Conservation (phyloP, 2,113 vertebrate genomes). For the Haplotaxodon microlepis region DNA sequence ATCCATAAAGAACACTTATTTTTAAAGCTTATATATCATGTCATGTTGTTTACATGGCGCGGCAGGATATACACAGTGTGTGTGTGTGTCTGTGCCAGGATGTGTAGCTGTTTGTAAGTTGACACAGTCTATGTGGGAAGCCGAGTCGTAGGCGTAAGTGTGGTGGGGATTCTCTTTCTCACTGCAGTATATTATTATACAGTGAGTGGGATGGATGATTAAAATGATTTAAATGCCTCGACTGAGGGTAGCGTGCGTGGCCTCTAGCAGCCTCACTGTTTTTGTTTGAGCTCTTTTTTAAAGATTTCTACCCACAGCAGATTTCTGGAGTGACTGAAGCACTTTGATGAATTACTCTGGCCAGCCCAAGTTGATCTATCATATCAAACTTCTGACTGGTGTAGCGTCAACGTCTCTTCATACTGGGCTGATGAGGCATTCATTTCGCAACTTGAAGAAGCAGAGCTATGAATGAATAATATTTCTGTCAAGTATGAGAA, state of each 20-base stretch:
- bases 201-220: slow-evolving; percentile 53
- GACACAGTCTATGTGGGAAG: slow-evolving; percentile 8
- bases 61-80: background rate
- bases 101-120: slow-evolving; percentile 13
- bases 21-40: background rate
- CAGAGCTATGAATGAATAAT: background rate
- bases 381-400: background rate
- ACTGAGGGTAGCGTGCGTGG: slow-evolving; percentile 7
- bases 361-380: background rate
- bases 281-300: slow-evolving; percentile 4
- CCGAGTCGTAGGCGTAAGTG: slow-evolving; percentile 21
- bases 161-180: slow-evolving; percentile 4
- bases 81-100: background rate
- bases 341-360: slow-evolving; percentile 31
- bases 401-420: background rate
- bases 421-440: slow-evolving; percentile 8
- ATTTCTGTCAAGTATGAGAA: background rate
- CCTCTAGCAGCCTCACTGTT: slow-evolving; percentile 6
- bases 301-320: background rate
- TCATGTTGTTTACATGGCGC: background rate
- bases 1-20: background rate
- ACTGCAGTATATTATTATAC: slow-evolving; percentile 40
- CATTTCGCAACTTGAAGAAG: background rate
- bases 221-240: slow-evolving; percentile 47
- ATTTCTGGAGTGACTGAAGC: background rate